Evolutionary conservation across 2,797 vertebrate species (phyloP).

Genomic region (Huso huso): DNA sequence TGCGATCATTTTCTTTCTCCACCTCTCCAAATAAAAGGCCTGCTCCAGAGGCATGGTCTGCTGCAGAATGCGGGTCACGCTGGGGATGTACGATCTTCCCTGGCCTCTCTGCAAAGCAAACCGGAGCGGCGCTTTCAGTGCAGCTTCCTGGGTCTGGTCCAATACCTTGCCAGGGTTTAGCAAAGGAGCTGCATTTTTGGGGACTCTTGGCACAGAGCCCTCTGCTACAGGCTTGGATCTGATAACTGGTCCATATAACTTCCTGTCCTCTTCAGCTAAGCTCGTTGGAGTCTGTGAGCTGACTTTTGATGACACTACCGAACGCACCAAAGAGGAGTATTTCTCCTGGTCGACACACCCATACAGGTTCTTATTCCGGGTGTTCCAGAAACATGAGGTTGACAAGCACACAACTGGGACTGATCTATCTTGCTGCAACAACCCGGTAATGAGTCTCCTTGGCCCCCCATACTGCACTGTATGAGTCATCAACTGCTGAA

Average conservation of each 20-base stretch:
- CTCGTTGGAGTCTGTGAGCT: conserved; percentile 64
- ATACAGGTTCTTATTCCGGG: conserved; percentile 71
- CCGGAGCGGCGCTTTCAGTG: conserved; percentile 46
- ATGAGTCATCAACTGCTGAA: conserved; percentile 6
- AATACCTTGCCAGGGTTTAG: conserved; percentile 41
- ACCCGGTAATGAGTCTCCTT: conserved; percentile 26
- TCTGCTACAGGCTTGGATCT: conserved; percentile 43
- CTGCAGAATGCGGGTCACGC: conserved; percentile 86
- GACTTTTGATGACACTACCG: conserved; percentile 62
- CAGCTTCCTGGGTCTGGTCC: conserved; percentile 25
- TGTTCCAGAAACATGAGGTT: conserved; percentile 35
- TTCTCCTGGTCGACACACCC: conserved; percentile 67
- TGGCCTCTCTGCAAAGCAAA: conserved; percentile 47
- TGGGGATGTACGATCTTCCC: conserved; percentile 47
- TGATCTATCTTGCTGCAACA: conserved; percentile 28
- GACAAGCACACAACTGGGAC: conserved; percentile 39
- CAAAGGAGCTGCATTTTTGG: conserved; percentile 59
- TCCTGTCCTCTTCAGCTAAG: conserved; percentile 63
- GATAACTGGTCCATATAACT: conserved; percentile 67
- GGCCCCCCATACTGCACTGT: conserved; percentile 24
- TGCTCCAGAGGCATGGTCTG: conserved; percentile 78
- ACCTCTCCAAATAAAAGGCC: conserved; percentile 77
- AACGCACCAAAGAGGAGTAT: conserved; percentile 71
- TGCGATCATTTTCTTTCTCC: conserved; percentile 78
- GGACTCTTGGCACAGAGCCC: conserved; percentile 31